A percentile compares a stretch with the other conserved stretches of the same genome.
phyloP scores from a whole-genome alignment of 2,888 invertebrate species.

The Nomada hirtipes region DNA sequence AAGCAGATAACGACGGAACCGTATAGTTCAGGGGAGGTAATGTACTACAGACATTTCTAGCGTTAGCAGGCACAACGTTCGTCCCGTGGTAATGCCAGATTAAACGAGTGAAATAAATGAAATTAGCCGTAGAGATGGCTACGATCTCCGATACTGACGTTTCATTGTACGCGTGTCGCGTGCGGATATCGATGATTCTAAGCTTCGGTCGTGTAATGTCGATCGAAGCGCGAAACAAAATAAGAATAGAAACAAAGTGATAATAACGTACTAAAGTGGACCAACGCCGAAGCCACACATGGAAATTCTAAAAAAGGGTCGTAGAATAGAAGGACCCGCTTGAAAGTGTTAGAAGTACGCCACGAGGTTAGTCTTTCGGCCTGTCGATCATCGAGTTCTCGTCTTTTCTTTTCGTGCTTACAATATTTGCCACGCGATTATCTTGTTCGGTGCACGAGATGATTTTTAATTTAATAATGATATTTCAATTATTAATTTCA shows the following conservation, averaged over 20 bases:
- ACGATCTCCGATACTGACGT: slow-evolving; percentile 24
- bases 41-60: slow-evolving; percentile 14
- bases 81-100: slow-evolving; percentile 26
- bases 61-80: slow-evolving; percentile 34
- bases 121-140: slow-evolving; percentile 26
- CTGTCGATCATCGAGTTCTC: slow-evolving; percentile 26
- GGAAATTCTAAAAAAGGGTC: slow-evolving; percentile 75
- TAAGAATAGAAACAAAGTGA: slow-evolving; percentile 61
- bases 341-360: slow-evolving; percentile 72
- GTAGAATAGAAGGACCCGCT: slow-evolving; percentile 70
- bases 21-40: slow-evolving; percentile 9
- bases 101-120: slow-evolving; percentile 48
- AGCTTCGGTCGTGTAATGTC: slow-evolving; percentile 22
- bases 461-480: background rate
- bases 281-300: slow-evolving; percentile 75
- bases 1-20: background rate
- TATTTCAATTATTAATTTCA: background rate
- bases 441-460: background rate
- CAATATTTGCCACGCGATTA: background rate
- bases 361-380: slow-evolving; percentile 66
- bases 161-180: slow-evolving; percentile 9
- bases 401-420: background rate
- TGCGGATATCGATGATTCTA: background rate
- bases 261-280: slow-evolving; percentile 75
- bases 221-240: background rate